Evolutionary conservation across 2,113 vertebrate species (phyloP), one percentile per base, ranked within the genome.

Genomic region (Acinonyx jubatus): DNA sequence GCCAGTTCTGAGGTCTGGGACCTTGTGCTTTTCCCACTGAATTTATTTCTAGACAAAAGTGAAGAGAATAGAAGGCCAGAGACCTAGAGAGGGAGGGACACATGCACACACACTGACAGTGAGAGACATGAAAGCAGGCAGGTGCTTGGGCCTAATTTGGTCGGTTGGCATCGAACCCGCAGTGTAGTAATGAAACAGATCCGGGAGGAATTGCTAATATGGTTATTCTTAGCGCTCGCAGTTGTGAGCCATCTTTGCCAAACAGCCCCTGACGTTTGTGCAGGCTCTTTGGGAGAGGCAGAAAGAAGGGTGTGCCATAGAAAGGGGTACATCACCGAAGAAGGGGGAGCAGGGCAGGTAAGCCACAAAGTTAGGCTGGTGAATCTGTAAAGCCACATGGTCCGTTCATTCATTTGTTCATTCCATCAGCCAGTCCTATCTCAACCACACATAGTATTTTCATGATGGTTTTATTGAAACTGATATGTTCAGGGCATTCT

Each of bases 191-290:
- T 91, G 55, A 96, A 94, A 68, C 90, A 96, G 41, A 91, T 79
- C 88, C 0, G 1, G 82, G 94, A 97, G 78, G 93, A 94, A 83
- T 92, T 91, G 92, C 82, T 91, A 89, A 97, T 74, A 25, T 13
- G 27, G 69, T 92, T 97, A 96, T 95, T 97, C 92, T 97, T 90
- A 88, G 92, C 2, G 7, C 38, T 94, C 85, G 25, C 85, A 71
- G 33, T 94, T 93, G 68, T 83, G 91, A 82, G 33, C 33, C 2
- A 1, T 71, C 94, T 91, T 91, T 96, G 84, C 92, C 89, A 96
- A 95, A 80, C 27, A 68, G 68, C 21, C 57, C n/a, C 36, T 73
- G 63, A 89, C 0, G 3, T 95, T 65, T 45, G 27, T 38, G 36
- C 65, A 81, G 76, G 69, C 89, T 94, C 41, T 86, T 71, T 41